Evolutionary conservation across 2,888 invertebrate species (phyloP), one percentile per base, ranked within the genome.

Genomic region (Chymomyza procnemis): DNA sequence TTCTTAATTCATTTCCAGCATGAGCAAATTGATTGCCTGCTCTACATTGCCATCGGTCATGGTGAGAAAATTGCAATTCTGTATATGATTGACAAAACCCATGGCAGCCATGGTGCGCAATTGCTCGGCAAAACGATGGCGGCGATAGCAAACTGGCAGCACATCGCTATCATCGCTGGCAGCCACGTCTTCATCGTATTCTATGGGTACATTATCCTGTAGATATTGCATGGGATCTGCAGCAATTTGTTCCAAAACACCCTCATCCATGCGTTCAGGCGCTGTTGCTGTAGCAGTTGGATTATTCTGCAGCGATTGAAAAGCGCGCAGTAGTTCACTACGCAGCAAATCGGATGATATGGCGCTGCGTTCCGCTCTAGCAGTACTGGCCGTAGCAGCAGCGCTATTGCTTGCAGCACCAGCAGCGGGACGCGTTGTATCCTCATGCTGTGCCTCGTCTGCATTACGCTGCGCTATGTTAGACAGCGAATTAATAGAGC

Each of bases 21-120:
- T 96, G 21, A 99, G 95, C 62, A 98, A 92, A 90, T 98, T 97
- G 66, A 98, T 94, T 16, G 98, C 98, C 19, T 96, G 96, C 88
- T 97, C 96, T 3, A 98, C 95, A 89, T 98, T 96, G 63, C 98
- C 98, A 76, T 93, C 93, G 46, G 91, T 85, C 64, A 95, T 94
- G 73, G 95, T 94, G 50, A 99, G 92, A 3, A 97, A 98, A 77
- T 96, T 94, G n/a, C 96, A 91, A 89, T 97, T 97, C 61, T 95
- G 92, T 2, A 94, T 93, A 87, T 97, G 96, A 90, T 98, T 95
- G 26, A 94, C 91, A 19, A 99, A 94, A 0, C 98, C 98, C 94
- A 98, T 95, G 89, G 98, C 97, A 76, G 95, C 94, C 96, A 99
- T 96, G 86, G 96, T 95, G 62, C 93, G 93, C 73, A 96, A 91